These are phyloP conservation scores for Pimpla rufipes DNA, from an alignment of 2,888 invertebrate species.

Conservation along the genomic window DNA sequence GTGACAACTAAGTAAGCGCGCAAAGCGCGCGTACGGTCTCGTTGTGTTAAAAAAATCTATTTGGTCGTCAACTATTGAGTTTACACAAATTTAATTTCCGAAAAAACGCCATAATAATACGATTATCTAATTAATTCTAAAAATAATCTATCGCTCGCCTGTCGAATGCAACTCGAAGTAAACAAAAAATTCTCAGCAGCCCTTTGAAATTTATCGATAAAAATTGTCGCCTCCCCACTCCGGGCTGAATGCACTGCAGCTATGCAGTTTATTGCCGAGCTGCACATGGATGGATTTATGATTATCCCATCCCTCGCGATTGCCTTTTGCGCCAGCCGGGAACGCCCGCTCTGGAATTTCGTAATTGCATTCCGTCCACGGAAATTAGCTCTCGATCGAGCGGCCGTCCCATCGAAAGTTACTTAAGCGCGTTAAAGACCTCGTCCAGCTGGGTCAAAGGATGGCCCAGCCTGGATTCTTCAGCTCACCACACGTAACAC, in stretches of 20 bases:
- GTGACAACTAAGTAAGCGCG: no score
- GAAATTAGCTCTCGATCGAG: constrained; percentile 64
- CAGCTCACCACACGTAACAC: not conserved
- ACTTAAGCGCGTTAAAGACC: constrained; percentile 35
- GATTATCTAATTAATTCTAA: no score
- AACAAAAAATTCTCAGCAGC: not conserved
- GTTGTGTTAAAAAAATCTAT: no score
- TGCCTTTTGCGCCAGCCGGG: constrained; percentile 45
- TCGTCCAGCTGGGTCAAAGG: constrained; percentile 7
- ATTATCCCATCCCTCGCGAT: constrained; percentile 49
- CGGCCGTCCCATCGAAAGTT: constrained; percentile 42
- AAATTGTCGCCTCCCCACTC: not conserved
- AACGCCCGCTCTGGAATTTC: constrained; percentile 56
- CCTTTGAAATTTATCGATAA: not conserved
- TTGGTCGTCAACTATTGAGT: no score
- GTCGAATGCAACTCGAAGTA: not conserved
- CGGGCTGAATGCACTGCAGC: not conserved
- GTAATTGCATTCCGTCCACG: constrained; percentile 67
- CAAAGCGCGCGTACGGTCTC: no score
- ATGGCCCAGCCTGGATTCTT: not conserved
- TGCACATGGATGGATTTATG: constrained; percentile 49
- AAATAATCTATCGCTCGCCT: no score
- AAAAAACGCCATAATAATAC: no score
- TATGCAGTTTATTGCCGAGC: constrained; percentile 25
- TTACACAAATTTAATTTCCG: no score